A percentile compares a stretch with the other conserved stretches of the same genome.
Conservation (phyloP, 2,113 vertebrate species). For the Verasper variegatus region DNA sequence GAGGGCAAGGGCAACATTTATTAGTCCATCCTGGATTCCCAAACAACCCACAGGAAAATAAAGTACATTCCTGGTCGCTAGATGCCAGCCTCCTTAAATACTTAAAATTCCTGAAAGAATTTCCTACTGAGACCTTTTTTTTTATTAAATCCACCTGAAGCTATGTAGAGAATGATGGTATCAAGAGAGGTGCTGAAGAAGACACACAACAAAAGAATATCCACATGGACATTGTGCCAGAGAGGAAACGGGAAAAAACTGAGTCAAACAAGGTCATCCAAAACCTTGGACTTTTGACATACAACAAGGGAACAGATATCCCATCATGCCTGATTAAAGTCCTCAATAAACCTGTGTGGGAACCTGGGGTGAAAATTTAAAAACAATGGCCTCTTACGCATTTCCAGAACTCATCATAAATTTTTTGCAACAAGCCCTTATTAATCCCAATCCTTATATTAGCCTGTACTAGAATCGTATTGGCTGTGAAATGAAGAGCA, state of each 20-base stretch:
- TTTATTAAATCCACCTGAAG: slow-evolving; percentile 13
- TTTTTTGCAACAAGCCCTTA: no score
- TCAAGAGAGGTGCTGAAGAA: background rate
- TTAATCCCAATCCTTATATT: no score
- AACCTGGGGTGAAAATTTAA: background rate
- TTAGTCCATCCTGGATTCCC: slow-evolving; percentile 1
- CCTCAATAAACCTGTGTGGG: no score
- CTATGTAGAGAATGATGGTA: background rate
- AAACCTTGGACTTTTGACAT: background rate
- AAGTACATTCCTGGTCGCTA: background rate
- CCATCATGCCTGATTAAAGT: no score
- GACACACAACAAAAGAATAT: slow-evolving; percentile 8
- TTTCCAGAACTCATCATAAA: background rate
- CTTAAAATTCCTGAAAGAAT: slow-evolving; percentile 18
- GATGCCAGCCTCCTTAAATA: slow-evolving; percentile 1
- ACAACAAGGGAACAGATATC: no score
- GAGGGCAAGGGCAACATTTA: slow-evolving; percentile 17
- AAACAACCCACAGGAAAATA: slow-evolving; percentile 27
- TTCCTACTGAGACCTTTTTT: background rate
- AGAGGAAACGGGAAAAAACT: slow-evolving; percentile 23
- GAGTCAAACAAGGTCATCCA: slow-evolving; percentile 63
- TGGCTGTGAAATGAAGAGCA: no score
- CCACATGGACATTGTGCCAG: background rate
- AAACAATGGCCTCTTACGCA: background rate
- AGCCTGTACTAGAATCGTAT: no score